These are phyloP conservation scores for Cryptoprocta ferox DNA, from an alignment of 2,797 vertebrate species.

Conservation along the genomic window DNA sequence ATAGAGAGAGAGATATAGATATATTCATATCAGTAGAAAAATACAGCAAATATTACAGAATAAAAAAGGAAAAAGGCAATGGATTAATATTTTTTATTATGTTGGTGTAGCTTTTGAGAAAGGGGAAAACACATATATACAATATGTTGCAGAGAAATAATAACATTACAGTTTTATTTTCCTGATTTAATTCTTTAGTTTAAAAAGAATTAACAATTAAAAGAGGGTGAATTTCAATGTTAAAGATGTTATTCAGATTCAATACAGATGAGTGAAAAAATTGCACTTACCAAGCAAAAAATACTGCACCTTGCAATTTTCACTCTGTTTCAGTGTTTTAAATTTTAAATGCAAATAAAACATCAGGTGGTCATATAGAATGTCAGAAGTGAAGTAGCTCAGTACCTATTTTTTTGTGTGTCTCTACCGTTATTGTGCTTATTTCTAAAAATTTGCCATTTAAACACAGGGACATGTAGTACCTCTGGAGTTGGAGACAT, in stretches of 20 bases:
- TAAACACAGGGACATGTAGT: not conserved
- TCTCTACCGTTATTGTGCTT: not conserved
- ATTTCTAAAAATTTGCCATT: conserved; percentile 29
- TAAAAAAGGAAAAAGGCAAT: not conserved
- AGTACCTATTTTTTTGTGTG: not conserved
- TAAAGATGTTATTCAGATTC: conserved; percentile 16
- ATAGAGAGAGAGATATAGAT: no score
- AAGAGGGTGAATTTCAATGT: conserved; percentile 28
- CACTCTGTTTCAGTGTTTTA: not conserved
- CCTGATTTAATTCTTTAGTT: conserved; percentile 48
- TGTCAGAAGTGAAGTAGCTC: conserved; percentile 1
- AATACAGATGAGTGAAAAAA: not conserved
- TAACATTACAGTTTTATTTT: conserved; percentile 31
- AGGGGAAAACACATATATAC: not conserved
- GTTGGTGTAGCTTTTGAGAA: conserved; percentile 11
- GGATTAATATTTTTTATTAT: conserved; percentile 41
- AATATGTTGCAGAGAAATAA: conserved; percentile 22
- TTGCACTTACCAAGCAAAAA: not conserved
- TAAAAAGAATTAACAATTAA: conserved; percentile 24
- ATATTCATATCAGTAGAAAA: not conserved
- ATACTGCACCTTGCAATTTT: not conserved
- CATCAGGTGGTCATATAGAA: not conserved
- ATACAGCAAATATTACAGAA: not conserved
- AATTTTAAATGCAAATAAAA: conserved; percentile 51
- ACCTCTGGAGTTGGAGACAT: not conserved